Conservation (phyloP, 2,888 invertebrate species). For the Scrobipalpa atriplicella region DNA sequence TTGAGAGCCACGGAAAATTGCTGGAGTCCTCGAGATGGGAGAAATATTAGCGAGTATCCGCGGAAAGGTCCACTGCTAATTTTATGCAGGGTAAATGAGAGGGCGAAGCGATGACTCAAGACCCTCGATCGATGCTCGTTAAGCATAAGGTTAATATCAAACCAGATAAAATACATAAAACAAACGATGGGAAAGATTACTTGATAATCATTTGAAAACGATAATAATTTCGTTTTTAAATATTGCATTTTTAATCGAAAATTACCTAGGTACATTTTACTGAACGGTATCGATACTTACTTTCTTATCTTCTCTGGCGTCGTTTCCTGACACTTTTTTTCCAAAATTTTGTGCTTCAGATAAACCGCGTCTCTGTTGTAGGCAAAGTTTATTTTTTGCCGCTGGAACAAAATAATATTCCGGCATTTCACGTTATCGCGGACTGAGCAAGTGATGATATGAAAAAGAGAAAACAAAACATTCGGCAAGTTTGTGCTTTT, state of each 20-base stretch:
- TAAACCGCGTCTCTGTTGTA: background rate
- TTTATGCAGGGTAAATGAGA: slow-evolving; percentile 77
- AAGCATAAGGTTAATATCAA: no score
- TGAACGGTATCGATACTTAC: background rate
- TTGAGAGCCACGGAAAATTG: slow-evolving; percentile 77
- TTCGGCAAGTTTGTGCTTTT: slow-evolving; percentile 71
- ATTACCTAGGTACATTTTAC: background rate
- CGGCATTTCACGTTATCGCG: slow-evolving; percentile 40
- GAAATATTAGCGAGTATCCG: slow-evolving; percentile 68
- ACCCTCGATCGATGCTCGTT: slow-evolving; percentile 63
- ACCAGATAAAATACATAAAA: no score
- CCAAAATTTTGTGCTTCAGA: background rate
- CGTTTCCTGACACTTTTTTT: background rate
- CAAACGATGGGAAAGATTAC: no score
- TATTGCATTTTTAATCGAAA: background rate
- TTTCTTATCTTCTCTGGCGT: background rate
- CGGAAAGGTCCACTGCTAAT: slow-evolving; percentile 74
- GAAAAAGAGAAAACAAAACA: slow-evolving; percentile 71
- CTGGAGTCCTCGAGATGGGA: slow-evolving; percentile 71
- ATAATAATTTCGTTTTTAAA: no score
- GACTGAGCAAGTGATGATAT: slow-evolving; percentile 51
- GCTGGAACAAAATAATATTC: slow-evolving; percentile 34
- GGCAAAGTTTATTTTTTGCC: background rate
- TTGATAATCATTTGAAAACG: no score
- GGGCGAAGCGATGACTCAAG: slow-evolving; percentile 45